These are phyloP conservation scores for Oedothorax gibbosus DNA, from an alignment of 1,140 invertebrate species.

Conservation along the genomic window DNA sequence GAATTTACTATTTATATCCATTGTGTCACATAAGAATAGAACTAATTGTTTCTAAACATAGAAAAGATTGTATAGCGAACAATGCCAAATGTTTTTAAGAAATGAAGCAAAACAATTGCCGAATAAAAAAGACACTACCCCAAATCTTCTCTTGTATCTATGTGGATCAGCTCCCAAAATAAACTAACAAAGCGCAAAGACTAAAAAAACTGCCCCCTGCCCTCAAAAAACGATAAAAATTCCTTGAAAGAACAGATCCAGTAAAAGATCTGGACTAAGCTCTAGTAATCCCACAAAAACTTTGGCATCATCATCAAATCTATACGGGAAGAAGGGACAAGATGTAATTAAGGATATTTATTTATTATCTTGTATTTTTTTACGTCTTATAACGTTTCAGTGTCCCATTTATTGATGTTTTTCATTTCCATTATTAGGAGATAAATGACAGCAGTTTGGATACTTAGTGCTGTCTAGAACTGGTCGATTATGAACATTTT, in stretches of 20 bases:
- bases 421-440: not conserved
- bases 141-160: no score
- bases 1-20: no score
- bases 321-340: constrained; percentile 4
- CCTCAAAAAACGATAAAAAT: not conserved
- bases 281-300: constrained; percentile 10
- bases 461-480: no score
- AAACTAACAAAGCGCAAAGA: not conserved
- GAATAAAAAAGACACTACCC: no score
- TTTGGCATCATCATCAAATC: constrained; percentile 3
- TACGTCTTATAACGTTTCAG: not conserved
- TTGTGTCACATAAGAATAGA: no score
- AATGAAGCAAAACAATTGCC: no score
- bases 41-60: no score
- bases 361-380: constrained; percentile 21
- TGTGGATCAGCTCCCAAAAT: no score
- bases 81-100: no score
- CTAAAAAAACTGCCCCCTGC: not conserved
- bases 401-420: not conserved
- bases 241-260: not conserved
- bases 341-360: constrained; percentile 33
- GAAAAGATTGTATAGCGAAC: no score
- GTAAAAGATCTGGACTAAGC: constrained; percentile 7
- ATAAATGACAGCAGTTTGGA: constrained; percentile 12
- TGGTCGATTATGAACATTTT: no score